phyloP scores from a whole-genome alignment of 2,888 invertebrate species.

The Andrena marginata region DNA sequence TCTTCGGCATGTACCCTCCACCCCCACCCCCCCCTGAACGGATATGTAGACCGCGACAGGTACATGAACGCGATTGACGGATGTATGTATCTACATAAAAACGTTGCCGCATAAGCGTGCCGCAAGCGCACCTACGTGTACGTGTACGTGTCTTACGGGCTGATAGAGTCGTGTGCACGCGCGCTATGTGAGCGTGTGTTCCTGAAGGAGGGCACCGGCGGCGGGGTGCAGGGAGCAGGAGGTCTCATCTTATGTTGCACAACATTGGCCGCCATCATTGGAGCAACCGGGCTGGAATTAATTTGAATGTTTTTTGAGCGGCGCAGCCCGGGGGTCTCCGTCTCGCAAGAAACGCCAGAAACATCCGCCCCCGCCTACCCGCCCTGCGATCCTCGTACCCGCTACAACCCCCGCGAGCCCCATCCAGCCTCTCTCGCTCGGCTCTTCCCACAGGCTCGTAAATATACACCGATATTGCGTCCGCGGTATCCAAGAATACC shows the following conservation, averaged over 20 bases:
- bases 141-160: slow-evolving; percentile 5
- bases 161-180: slow-evolving; percentile 30
- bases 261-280: slow-evolving; percentile 83
- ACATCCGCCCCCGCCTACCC: slow-evolving; percentile 53
- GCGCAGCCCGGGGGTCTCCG: slow-evolving; percentile 78
- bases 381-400: slow-evolving; percentile 47
- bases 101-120: slow-evolving; percentile 30
- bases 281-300: slow-evolving; percentile 80
- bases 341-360: slow-evolving; percentile 74
- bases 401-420: slow-evolving; percentile 58
- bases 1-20: slow-evolving; percentile 60
- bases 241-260: slow-evolving; percentile 78
- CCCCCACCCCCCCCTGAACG: neutral
- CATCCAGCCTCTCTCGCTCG: slow-evolving; percentile 41
- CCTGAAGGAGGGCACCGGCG: slow-evolving; percentile 45
- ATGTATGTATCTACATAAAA: slow-evolving; percentile 25
- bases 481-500: slow-evolving; percentile 71
- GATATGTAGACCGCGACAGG: slow-evolving; percentile 65
- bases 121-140: neutral
- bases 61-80: slow-evolving; percentile 51
- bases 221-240: slow-evolving; percentile 12
- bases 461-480: slow-evolving; percentile 80
- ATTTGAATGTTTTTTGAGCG: slow-evolving; percentile 84
- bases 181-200: slow-evolving; percentile 24
- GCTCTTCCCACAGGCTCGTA: slow-evolving; percentile 70